Conservation (phyloP, 2,113 vertebrate genomes). For the Phalacrocorax carbo region DNA sequence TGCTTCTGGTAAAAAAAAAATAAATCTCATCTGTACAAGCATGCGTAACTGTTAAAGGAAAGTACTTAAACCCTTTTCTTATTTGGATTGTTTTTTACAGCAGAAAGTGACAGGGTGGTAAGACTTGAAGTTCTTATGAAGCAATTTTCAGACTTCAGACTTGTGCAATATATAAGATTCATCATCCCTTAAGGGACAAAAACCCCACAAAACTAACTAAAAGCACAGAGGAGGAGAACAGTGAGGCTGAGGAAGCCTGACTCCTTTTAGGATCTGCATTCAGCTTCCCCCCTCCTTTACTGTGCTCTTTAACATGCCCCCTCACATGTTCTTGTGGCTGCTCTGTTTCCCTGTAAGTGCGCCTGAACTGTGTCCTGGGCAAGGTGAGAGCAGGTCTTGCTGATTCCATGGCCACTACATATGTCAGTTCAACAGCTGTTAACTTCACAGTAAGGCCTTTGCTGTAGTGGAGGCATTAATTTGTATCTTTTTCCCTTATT, state of each 20-base stretch:
- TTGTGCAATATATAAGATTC: background rate
- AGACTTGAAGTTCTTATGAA: background rate
- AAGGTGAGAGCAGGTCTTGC: background rate
- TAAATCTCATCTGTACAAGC: background rate
- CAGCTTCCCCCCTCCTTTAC: background rate
- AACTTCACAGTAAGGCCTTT: background rate
- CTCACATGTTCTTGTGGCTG: background rate
- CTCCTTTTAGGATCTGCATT: background rate
- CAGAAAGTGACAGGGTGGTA: background rate
- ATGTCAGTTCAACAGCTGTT: background rate
- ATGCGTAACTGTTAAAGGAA: background rate
- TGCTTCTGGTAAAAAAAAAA: background rate
- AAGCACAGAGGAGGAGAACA: background rate
- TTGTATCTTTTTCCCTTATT: background rate
- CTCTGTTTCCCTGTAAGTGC: background rate
- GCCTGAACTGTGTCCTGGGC: background rate
- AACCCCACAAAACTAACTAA: background rate
- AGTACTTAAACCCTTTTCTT: background rate
- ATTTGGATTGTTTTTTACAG: background rate
- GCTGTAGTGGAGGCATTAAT: background rate
- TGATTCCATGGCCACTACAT: background rate
- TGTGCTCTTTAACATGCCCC: background rate
- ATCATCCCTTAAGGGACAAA: background rate
- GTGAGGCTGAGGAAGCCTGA: background rate
- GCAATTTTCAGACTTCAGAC: background rate